Conservation (phyloP, 2,113 vertebrate genomes). For the Saccopteryx leptura region DNA sequence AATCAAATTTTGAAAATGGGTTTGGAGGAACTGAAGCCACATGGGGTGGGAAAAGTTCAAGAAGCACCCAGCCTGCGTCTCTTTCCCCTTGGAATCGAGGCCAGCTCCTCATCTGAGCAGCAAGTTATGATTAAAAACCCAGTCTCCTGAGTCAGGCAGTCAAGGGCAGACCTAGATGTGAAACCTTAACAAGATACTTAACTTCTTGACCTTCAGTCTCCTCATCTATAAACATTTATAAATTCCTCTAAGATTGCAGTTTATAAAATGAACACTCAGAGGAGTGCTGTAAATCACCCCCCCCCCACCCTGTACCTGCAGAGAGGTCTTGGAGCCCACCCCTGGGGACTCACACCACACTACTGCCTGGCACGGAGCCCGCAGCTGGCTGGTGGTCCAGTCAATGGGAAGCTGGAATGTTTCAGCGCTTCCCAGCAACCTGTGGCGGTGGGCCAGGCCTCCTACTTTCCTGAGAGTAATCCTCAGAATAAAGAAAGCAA, state of each 20-base stretch:
- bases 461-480: not conserved
- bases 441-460: not conserved
- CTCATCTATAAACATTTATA: not conserved
- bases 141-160: not conserved
- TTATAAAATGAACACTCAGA: not conserved
- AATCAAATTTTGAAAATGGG: not conserved
- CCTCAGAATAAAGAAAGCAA: not conserved
- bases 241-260: not conserved
- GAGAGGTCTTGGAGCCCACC: not conserved
- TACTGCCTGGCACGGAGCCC: not conserved
- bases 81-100: not conserved
- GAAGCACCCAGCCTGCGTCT: not conserved
- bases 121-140: not conserved
- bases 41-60: not conserved
- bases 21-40: not conserved
- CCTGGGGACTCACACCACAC: not conserved
- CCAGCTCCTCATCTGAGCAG: not conserved
- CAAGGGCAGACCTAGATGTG: not conserved
- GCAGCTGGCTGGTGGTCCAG: not conserved
- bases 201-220: not conserved
- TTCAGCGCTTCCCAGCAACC: not conserved
- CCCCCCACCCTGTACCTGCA: too few relatives aligned
- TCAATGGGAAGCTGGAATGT: not conserved
- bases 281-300: not conserved
- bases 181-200: not conserved